Conservation (phyloP, 2,113 vertebrate genomes). For the Nesoenas mayeri region DNA sequence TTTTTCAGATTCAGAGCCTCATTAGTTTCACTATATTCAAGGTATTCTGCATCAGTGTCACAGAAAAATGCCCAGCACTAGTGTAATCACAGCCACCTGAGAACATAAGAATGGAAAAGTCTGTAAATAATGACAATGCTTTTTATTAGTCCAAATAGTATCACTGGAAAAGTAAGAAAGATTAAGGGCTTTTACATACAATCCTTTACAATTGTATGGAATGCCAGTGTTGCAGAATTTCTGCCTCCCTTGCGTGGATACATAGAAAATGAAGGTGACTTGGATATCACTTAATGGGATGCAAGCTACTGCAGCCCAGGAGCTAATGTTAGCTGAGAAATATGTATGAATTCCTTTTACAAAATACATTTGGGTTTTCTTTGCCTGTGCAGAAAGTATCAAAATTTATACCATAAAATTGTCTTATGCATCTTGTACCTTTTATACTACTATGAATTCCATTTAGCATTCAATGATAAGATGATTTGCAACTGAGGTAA, state of each 20-base stretch:
- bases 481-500: not conserved
- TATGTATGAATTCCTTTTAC: not conserved
- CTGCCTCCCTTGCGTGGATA: not conserved
- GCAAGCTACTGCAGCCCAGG: not conserved
- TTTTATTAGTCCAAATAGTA: not conserved
- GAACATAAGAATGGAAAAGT: not conserved
- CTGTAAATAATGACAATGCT: not conserved
- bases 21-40: not conserved
- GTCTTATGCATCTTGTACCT: not conserved
- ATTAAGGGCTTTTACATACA: not conserved
- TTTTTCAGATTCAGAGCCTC: not conserved
- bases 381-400: not conserved
- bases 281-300: not conserved
- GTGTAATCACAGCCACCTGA: not conserved
- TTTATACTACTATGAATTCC: not conserved
- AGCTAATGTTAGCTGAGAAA: not conserved
- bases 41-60: not conserved
- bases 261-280: not conserved
- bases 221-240: not conserved
- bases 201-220: not conserved
- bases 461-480: not conserved
- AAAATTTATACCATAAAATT: not conserved
- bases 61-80: not conserved
- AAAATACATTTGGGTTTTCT: not conserved
- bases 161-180: not conserved